phyloP scores from a whole-genome alignment of 2,797 vertebrate species.

The Cyprinella venusta region DNA sequence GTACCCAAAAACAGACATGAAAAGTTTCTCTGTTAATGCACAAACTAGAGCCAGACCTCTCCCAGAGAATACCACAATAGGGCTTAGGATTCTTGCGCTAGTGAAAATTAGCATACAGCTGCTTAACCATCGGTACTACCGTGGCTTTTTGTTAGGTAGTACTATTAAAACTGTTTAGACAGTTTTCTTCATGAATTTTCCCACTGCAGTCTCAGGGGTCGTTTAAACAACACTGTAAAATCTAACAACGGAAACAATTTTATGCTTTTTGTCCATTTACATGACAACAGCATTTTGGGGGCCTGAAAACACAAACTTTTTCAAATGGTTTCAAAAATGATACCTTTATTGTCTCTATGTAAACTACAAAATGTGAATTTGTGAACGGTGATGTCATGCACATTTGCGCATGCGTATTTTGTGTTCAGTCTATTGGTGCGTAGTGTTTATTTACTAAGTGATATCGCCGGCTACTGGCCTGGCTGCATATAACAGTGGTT shows the following conservation, averaged over 20 bases:
- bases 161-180: not conserved
- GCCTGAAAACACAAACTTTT: not conserved
- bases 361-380: not conserved
- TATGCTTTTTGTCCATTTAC: not conserved
- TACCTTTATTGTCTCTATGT: not conserved
- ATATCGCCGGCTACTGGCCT: not conserved
- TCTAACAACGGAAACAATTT: not conserved
- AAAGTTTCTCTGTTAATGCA: conserved; percentile 5
- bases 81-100: not conserved
- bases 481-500: too few species aligned
- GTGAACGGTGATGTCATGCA: not conserved
- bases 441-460: not conserved
- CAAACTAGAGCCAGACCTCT: conserved; percentile 1
- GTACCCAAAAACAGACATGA: conserved; percentile 18
- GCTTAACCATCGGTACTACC: not conserved
- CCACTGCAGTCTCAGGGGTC: not conserved
- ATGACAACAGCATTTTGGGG: rapidly evolving
- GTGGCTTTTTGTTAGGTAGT: not conserved
- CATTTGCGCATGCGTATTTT: not conserved
- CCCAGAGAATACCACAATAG: conserved; percentile 22
- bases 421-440: too few species aligned
- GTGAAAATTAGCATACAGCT: not conserved
- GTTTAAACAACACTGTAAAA: not conserved
- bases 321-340: not conserved
- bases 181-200: not conserved